Base-by-base conservation (phyloP, 2,113 vertebrate species). In the Trinectes maculatus region DNA sequence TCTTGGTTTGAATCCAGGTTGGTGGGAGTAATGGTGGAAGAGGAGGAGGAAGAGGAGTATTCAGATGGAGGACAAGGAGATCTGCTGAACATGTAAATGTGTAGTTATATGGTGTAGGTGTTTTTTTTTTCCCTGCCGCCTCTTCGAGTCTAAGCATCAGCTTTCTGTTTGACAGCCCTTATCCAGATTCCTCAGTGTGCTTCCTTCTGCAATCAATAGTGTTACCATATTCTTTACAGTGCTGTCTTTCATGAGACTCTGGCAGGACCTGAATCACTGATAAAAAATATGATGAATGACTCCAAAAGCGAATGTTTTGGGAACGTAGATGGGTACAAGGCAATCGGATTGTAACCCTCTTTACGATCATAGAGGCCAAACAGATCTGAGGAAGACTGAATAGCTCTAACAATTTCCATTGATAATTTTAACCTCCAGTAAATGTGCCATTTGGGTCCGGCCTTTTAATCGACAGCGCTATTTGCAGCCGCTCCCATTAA, bases 401-500 rank as follows among this genome's bases (percentile, higher is more conserved):
- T 40, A 37, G 33, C 57, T 59, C 8, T 3, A 12, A 37, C 55
- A 64, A 62, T 25, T 21, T 3, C 0, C 11, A 47, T 49, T 28
- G 31, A 63, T 77, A 42, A 64, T 77, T 53, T 18, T 46, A 47
- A 80, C 52, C 74, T 77, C 11, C 29, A 44, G 33, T 57, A 54
- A 74, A 78, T 46, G 40, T 66, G 31, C 64, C 13, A 8, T 36
- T 77, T 74, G 43, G 70, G 31, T 79, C 39, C 77, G 77, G 47
- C 55, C 53, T 71, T 34, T 72, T 82, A 22, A 74, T 82, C 37
- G 21, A 31, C 40, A 26, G 16, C 57, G 51, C 47, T 77, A 71
- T 83, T 77, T 84, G 71, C 42, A 68, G 62, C 62, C 40, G 9
- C 72, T 67, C 60, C 57, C 46, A 79, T 87, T 83, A 85, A 79